These are phyloP conservation scores for Pissodes strobi DNA, from an alignment of 1,140 invertebrate genomes.

Conservation along the genomic window DNA sequence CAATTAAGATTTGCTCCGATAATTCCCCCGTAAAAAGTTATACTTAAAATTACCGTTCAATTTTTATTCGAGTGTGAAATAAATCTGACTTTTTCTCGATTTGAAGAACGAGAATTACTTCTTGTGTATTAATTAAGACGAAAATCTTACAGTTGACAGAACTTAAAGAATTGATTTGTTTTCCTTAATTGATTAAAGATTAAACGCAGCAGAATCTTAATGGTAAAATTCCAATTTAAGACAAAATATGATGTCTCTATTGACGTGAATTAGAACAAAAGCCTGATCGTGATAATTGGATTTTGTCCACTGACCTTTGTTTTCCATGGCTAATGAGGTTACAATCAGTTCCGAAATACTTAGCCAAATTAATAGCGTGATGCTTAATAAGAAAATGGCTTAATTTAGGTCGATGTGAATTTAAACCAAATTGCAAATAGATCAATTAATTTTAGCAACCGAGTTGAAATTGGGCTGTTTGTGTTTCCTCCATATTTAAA, in stretches of 20 bases:
- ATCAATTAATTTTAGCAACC: too few relatives aligned
- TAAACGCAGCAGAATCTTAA: not conserved
- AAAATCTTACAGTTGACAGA: constrained; percentile 1
- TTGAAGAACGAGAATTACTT: not conserved
- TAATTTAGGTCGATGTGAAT: too few relatives aligned
- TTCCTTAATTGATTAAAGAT: constrained; percentile 5
- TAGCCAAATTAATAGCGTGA: too few relatives aligned
- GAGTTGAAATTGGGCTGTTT: too few relatives aligned
- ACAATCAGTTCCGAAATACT: too few relatives aligned
- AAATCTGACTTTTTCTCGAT: constrained; percentile 6
- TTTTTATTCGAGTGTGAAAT: constrained; percentile 22
- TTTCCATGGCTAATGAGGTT: too few relatives aligned
- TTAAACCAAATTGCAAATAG: too few relatives aligned
- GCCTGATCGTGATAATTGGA: too few relatives aligned
- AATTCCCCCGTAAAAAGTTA: not conserved
- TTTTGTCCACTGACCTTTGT: too few relatives aligned
- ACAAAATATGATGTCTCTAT: not conserved
- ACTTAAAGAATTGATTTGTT: constrained; percentile 11
- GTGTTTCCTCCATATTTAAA: too few relatives aligned
- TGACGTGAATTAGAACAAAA: not conserved
- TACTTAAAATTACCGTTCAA: constrained; percentile 2
- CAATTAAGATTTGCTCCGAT: constrained; percentile 23
- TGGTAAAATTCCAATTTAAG: too few relatives aligned
- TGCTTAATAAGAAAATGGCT: too few relatives aligned
- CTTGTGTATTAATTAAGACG: constrained; percentile 14